Evolutionary conservation across 2,113 vertebrate genomes (phyloP).

Genomic region (Propithecus coquereli): DNA sequence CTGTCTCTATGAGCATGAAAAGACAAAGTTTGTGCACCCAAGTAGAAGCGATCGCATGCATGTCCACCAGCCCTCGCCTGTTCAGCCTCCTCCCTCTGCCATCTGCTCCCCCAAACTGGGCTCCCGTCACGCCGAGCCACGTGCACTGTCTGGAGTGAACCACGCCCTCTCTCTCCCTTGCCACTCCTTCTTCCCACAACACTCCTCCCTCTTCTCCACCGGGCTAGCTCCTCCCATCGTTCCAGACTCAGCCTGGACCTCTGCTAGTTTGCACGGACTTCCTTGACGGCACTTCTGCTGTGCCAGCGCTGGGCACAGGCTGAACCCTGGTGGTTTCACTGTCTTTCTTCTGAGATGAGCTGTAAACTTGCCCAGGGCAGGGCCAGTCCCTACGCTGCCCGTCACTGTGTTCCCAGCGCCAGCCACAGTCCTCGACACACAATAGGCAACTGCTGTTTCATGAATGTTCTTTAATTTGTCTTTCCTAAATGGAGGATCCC

Average conservation of each 20-base stretch:
- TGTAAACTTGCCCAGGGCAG: too few relatives aligned
- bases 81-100: neutral
- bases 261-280: fast-evolving
- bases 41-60: fast-evolving
- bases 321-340: neutral
- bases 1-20: neutral
- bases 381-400: fast-evolving
- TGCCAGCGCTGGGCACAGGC: fast-evolving
- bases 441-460: fast-evolving
- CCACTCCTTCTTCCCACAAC: fast-evolving
- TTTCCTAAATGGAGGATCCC: neutral
- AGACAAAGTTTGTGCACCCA: too few relatives aligned
- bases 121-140: fast-evolving
- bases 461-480: neutral
- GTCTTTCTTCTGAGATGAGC: neutral
- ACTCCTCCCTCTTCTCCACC: neutral
- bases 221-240: fast-evolving
- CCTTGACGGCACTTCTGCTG: fast-evolving
- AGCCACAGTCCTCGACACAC: fast-evolving
- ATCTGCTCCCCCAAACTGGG: neutral
- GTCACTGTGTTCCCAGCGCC: fast-evolving
- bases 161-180: fast-evolving
- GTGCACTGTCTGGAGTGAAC: fast-evolving
- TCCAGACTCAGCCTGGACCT: too few relatives aligned
- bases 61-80: fast-evolving